Conservation (phyloP, 2,888 invertebrate genomes). For the Nemurella pictetii region DNA sequence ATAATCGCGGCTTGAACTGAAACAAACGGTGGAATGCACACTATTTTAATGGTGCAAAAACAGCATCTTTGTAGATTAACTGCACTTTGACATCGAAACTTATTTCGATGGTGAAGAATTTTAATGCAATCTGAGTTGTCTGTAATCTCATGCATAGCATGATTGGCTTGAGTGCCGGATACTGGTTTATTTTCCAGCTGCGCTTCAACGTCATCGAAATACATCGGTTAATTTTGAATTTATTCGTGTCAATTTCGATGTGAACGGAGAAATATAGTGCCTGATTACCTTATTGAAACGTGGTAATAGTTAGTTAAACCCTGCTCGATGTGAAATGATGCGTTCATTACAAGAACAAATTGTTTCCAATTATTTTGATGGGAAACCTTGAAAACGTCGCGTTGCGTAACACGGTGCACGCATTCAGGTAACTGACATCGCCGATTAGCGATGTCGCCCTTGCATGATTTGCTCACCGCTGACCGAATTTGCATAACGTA, state of each 20-base stretch:
- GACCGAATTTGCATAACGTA: slow-evolving; percentile 39
- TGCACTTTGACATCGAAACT: neutral
- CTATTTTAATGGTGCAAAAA: neutral
- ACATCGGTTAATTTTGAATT: too few species aligned
- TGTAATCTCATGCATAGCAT: neutral
- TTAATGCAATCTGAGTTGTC: neutral
- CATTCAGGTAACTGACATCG: neutral
- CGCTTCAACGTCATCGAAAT: too few species aligned
- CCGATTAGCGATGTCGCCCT: neutral
- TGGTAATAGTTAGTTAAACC: neutral
- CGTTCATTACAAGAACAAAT: neutral
- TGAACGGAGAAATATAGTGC: neutral
- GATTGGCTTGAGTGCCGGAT: too few species aligned
- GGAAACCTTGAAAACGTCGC: neutral
- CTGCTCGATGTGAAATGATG: neutral
- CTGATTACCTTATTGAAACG: neutral
- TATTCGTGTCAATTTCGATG: neutral
- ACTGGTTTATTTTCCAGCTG: too few species aligned
- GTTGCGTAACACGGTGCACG: neutral
- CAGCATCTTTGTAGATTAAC: neutral
- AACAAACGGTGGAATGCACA: neutral
- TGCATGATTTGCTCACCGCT: neutral
- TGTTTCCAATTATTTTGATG: neutral
- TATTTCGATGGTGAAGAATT: neutral
- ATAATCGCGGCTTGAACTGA: neutral